Percentiles rank a stretch among this genome's conserved stretches.
Conservation (phyloP, 2,113 vertebrate species). For the Lipophrys pholis region DNA sequence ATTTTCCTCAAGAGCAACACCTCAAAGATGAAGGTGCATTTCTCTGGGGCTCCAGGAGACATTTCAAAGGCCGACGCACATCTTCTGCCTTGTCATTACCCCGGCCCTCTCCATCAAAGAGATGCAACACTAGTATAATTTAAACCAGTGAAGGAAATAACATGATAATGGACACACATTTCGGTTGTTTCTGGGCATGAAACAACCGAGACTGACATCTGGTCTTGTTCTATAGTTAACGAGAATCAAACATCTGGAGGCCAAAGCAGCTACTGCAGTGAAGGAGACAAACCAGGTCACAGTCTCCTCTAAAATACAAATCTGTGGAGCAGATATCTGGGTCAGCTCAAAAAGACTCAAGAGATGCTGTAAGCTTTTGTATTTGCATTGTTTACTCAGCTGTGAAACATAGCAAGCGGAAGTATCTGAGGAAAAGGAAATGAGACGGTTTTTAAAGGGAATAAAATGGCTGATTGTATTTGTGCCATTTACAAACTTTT, state of each 20-base stretch:
- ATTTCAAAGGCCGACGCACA: conserved; percentile 40
- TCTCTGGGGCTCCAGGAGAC: conserved; percentile 26
- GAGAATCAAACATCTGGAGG: conserved; percentile 72
- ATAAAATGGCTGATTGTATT: background rate
- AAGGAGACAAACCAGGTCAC: conserved; percentile 51
- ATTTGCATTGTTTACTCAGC: conserved; percentile 30
- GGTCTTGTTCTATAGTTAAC: conserved; percentile 60
- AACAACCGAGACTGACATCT: conserved; percentile 57
- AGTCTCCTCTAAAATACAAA: conserved; percentile 46
- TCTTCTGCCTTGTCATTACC: conserved; percentile 73
- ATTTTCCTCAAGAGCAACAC: conserved; percentile 43
- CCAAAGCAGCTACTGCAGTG: conserved; percentile 60
- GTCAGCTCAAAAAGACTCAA: conserved; percentile 40
- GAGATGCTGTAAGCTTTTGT: conserved; percentile 12
- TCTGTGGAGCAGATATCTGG: conserved; percentile 48
- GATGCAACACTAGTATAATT: conserved; percentile 58
- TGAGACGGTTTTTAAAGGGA: background rate
- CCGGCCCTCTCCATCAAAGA: conserved; percentile 49
- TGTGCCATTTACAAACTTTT: conserved; percentile 12
- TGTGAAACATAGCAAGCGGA: conserved; percentile 22
- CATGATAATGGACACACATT: conserved; percentile 43
- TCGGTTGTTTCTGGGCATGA: conserved; percentile 55
- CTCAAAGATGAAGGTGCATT: conserved; percentile 41
- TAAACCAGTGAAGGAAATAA: conserved; percentile 55
- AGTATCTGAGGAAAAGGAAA: conserved; percentile 14